Evolutionary conservation across 2,888 invertebrate genomes (phyloP).

Genomic region (Pollenia amentaria): DNA sequence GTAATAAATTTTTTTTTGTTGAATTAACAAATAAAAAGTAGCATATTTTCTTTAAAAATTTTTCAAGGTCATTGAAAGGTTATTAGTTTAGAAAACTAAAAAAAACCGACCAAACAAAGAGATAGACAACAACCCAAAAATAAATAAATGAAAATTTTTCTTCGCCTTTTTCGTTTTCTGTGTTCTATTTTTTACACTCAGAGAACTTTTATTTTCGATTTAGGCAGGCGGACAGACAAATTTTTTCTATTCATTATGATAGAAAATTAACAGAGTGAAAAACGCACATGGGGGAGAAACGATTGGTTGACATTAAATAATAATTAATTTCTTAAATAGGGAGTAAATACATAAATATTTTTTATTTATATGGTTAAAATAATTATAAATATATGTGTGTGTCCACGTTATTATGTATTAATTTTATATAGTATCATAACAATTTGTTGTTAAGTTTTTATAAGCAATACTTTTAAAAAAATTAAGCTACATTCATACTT

Average conservation of each 20-base stretch:
- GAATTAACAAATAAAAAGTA: slow-evolving; percentile 47
- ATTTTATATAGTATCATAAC: too few relatives aligned
- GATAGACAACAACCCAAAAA: slow-evolving; percentile 66
- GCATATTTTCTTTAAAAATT: slow-evolving; percentile 53
- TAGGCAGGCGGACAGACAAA: background rate
- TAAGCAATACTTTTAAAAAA: too few relatives aligned
- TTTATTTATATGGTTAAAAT: background rate
- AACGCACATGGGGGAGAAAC: background rate
- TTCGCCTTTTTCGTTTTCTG: slow-evolving; percentile 26
- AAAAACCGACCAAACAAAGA: slow-evolving; percentile 64
- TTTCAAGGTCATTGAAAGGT: slow-evolving; percentile 82
- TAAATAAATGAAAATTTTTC: slow-evolving; percentile 74
- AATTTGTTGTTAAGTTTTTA: too few relatives aligned
- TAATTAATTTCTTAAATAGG: background rate
- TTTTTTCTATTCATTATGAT: background rate
- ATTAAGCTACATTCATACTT: too few relatives aligned
- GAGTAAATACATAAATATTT: slow-evolving; percentile 1
- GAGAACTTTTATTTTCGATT: slow-evolving; percentile 23
- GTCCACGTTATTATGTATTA: too few relatives aligned
- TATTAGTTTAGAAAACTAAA: slow-evolving; percentile 75
- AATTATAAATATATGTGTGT: too few relatives aligned
- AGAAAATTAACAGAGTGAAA: background rate
- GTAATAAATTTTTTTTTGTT: background rate
- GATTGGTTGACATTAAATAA: slow-evolving; percentile 6
- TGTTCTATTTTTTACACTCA: slow-evolving; percentile 23